phyloP scores from a whole-genome alignment of 1,140 invertebrate species.

The Nylanderia fulva region DNA sequence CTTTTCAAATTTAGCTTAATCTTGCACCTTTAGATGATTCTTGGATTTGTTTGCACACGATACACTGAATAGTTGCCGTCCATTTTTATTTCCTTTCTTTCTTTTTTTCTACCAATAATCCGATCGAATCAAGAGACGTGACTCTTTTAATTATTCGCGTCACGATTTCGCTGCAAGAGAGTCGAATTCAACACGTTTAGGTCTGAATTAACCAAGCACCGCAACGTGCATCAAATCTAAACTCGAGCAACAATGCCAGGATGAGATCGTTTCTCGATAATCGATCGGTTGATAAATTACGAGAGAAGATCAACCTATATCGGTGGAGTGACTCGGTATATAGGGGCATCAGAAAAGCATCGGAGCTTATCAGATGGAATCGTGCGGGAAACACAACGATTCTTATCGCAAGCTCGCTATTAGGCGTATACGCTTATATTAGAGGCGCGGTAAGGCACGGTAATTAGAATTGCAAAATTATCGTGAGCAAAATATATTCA shows the following conservation, averaged over 20 bases:
- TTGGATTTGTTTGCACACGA: neutral
- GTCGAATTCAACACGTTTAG: neutral
- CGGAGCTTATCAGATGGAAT: slow-evolving; percentile 12
- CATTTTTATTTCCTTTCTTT: neutral
- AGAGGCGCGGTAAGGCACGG: neutral
- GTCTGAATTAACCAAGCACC: neutral
- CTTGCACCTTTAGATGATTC: too few relatives aligned
- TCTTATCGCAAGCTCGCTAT: slow-evolving; percentile 4
- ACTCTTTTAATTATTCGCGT: neutral
- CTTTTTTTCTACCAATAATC: neutral
- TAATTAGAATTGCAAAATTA: slow-evolving; percentile 13
- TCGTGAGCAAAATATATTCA: neutral
- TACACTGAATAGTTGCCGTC: neutral
- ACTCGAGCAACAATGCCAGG: neutral
- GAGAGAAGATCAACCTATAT: slow-evolving; percentile 4
- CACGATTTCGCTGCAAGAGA: neutral
- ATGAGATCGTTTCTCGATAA: slow-evolving; percentile 22
- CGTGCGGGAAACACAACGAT: slow-evolving; percentile 14
- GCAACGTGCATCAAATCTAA: neutral
- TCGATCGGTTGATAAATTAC: slow-evolving; percentile 33
- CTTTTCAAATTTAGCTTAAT: too few relatives aligned
- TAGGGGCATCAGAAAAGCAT: slow-evolving; percentile 2
- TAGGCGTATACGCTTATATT: neutral
- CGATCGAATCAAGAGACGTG: neutral
- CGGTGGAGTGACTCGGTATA: slow-evolving; percentile 6